These are phyloP conservation scores for Eutolmus rufibarbis DNA, from an alignment of 2,888 invertebrate genomes.

Conservation along the genomic window DNA sequence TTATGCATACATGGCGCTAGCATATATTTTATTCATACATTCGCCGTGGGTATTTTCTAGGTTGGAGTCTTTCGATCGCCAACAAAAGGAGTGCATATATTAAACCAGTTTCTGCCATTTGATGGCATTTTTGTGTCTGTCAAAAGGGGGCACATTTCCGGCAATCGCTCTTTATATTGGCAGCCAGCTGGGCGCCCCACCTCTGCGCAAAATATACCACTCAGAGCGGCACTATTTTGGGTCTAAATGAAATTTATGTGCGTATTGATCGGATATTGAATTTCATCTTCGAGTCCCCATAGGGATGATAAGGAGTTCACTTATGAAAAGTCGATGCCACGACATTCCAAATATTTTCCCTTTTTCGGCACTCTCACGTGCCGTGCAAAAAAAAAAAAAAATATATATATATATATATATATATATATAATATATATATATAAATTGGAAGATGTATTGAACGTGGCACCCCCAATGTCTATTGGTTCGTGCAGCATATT, in stretches of 20 bases:
- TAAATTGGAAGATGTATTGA: not conserved
- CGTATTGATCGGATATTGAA: conserved; percentile 33
- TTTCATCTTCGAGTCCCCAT: not conserved
- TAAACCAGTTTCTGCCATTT: not conserved
- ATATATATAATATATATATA: no score
- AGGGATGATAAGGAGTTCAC: not conserved
- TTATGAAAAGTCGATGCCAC: not conserved
- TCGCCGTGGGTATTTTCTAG: not conserved
- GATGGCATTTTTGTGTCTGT: not conserved
- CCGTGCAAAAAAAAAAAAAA: not conserved
- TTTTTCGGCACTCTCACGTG: not conserved
- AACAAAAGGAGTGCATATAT: conserved; percentile 4
- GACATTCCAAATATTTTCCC: conserved; percentile 11
- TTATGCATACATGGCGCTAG: conserved; percentile 15
- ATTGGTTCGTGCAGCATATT: not conserved
- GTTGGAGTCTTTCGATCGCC: not conserved
- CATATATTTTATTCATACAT: conserved; percentile 36
- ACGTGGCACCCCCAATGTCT: not conserved
- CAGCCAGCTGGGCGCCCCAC: not conserved
- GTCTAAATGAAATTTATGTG: conserved; percentile 27
- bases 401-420: no score
- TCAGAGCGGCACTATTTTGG: not conserved
- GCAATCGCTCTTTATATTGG: not conserved
- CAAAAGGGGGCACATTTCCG: not conserved
- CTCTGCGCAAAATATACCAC: not conserved